Evolutionary conservation across 2,113 vertebrate genomes (phyloP), one percentile per base, ranked within the genome.

Genomic region (Mustelus asterias): DNA sequence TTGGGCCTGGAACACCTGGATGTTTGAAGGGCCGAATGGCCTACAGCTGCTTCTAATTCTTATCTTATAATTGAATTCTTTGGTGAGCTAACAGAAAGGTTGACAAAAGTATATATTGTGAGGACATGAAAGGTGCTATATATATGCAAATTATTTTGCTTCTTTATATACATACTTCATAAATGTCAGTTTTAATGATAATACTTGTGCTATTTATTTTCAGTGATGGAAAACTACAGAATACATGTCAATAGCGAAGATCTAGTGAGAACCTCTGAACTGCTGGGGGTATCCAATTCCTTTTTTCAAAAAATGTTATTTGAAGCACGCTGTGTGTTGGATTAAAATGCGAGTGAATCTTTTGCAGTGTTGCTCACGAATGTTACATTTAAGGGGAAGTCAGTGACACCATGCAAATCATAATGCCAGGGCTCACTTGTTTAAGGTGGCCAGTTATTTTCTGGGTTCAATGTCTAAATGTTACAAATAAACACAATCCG

Each of bases 171-270:
- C 96, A 20, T 26, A 86, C 11, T 37, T 88, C 3, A 26, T 48
- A 48, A 95, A 70, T 14, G 41, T 44, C 33, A 94, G 58, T 20
- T 76, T 95, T 69, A 94, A 9, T 63, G 18, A 89, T 95, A 65
- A 16, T 44, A 60, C 41, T n/a, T 94, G 10, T 96, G 96, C 96
- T 97, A 6, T 97, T 86, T 96, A 48, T 96, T 97, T 97, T 80
- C 96, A 99, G 99, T 97, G 95, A 99, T 99, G 98, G 99, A 99
- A 97, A 98, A 97, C 89, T 97, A 98, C 89, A 96, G 83, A 96
- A 98, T 99, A 96, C 97, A 97, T 3, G 98, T 99, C 97, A 97
- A 99, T 97, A 97, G 97, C 96, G 98, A 98, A 41, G 98, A 98
- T 83, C 97, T 99, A 89, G 97, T 98, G 96, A 98, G 96, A 97